phyloP scores from a whole-genome alignment of 92 coral and sea anemone genomes.

The Micromussa lordhowensis region DNA sequence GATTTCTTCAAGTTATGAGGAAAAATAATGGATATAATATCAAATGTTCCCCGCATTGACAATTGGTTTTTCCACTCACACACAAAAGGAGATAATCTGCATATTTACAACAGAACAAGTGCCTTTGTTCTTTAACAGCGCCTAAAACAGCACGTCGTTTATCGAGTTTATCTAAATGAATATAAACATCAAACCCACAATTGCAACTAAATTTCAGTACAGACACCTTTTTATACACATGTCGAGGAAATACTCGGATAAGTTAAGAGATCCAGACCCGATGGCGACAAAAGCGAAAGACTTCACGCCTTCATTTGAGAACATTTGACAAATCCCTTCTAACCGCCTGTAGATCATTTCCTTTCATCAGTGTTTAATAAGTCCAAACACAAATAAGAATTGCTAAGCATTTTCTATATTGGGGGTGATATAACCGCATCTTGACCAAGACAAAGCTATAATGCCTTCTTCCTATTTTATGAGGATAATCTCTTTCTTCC shows the following conservation, averaged over 20 bases:
- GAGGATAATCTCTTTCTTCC: background rate
- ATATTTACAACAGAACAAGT: slow-evolving; percentile 5
- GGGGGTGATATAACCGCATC: background rate
- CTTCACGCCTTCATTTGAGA: background rate
- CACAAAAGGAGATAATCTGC: slow-evolving; percentile 17
- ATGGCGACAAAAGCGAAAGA: slow-evolving; percentile 7
- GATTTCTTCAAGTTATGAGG: background rate
- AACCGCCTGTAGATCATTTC: slow-evolving; percentile 11
- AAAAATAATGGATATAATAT: background rate
- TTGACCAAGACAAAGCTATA: slow-evolving; percentile 1
- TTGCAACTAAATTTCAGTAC: background rate
- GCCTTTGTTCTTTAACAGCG: slow-evolving; percentile 2
- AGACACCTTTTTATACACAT: background rate
- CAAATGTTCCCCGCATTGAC: slow-evolving; percentile 1
- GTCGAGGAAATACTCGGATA: slow-evolving; percentile 5
- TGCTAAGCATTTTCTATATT: slow-evolving; percentile 4
- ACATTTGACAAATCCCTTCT: slow-evolving; percentile 10
- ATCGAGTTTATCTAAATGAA: slow-evolving; percentile 13
- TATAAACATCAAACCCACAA: slow-evolving; percentile 1
- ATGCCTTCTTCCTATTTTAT: background rate
- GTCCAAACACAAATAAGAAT: background rate
- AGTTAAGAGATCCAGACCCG: background rate
- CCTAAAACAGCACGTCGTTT: slow-evolving; percentile 8
- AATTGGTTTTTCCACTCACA: slow-evolving; percentile 5
- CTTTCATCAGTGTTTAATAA: background rate